These are phyloP conservation scores for Venustaconcha ellipsiformis DNA, from an alignment of 1,140 invertebrate species.

Conservation along the genomic window DNA sequence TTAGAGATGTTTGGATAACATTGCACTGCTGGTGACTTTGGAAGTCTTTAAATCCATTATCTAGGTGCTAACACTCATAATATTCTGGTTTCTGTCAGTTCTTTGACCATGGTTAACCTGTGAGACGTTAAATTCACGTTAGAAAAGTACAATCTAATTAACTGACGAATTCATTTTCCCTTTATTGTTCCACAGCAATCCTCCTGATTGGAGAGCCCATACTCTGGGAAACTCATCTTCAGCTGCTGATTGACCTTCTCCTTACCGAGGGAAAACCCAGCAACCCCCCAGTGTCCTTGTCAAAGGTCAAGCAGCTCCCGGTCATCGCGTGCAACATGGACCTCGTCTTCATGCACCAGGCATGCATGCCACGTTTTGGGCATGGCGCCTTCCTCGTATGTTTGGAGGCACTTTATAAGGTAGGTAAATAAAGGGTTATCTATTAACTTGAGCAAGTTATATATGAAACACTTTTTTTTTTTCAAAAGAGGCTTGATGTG, in stretches of 20 bases:
- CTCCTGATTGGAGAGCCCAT: slow-evolving; percentile 68
- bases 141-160: too few species aligned
- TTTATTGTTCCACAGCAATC: slow-evolving; percentile 61
- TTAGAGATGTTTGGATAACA: too few species aligned
- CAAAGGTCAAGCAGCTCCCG: slow-evolving; percentile 72
- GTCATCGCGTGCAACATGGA: slow-evolving; percentile 70
- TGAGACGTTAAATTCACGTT: too few species aligned
- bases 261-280: slow-evolving; percentile 75
- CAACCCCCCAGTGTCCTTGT: slow-evolving; percentile 67
- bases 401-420: slow-evolving; percentile 76
- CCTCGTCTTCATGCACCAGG: slow-evolving; percentile 68
- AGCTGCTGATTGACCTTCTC: slow-evolving; percentile 78
- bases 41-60: too few species aligned
- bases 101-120: too few species aligned
- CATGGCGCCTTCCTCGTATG: slow-evolving; percentile 79
- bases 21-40: too few species aligned
- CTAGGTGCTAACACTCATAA: too few species aligned
- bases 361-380: slow-evolving; percentile 73
- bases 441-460: too few species aligned
- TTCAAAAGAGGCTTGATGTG: too few species aligned
- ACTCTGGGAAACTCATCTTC: slow-evolving; percentile 70
- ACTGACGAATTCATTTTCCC: background rate
- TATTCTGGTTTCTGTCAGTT: too few species aligned
- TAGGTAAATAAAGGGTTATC: background rate
- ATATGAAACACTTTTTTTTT: too few species aligned